Evolutionary conservation across 2,888 invertebrate genomes (phyloP), one percentile per base, ranked within the genome.

Genomic region (Phytoseiulus persimilis): DNA sequence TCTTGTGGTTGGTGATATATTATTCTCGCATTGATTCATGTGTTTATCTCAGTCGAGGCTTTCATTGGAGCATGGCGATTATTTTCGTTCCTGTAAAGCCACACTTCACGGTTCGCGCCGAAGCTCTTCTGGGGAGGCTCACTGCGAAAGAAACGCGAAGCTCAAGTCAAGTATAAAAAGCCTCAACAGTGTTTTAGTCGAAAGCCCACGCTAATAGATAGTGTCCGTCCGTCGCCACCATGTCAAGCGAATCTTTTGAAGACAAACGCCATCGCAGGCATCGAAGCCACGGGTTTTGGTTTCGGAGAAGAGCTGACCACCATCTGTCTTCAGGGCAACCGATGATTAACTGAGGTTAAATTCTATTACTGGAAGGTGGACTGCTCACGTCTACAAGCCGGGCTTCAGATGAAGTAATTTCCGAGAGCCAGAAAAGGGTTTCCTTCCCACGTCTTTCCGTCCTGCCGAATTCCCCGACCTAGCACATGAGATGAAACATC

Each of bases 191-290:
- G 65, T 65, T 65, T 65, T 65, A 23, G 28, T 28, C 65, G 65
- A 65, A 65, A 65, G 65, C 65, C 65, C 65, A 65, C 65, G 65
- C 65, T 65, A 65, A 65, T 65, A 65, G 65, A 65, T 65, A 65
- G 65, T 65, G 28, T 65, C 65, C 65, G 65, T 65, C 28, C 65
- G 65, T 65, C 65, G 65, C 65, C 23, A 65, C 65, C 65, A 65
- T 65, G 65, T 65, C 65, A 65, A 65, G 65, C 18, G 65, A 28
- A 65, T 14, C 28, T 65, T 65, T 65, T 65, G 65, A 65, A 65
- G 28, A 28, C 65, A 28, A 28, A 23, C 65, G 65, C 65, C 65
- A 65, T 3, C 65, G 65, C 14, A 65, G 65, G 23, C 65, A 65
- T 65, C 65, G 9, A 65, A 65, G 65, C 65, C 65, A 18, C 65